These are phyloP conservation scores for Astropecten irregularis DNA, from an alignment of 53 echinoderm and acorn worm species.

Conservation along the genomic window DNA sequence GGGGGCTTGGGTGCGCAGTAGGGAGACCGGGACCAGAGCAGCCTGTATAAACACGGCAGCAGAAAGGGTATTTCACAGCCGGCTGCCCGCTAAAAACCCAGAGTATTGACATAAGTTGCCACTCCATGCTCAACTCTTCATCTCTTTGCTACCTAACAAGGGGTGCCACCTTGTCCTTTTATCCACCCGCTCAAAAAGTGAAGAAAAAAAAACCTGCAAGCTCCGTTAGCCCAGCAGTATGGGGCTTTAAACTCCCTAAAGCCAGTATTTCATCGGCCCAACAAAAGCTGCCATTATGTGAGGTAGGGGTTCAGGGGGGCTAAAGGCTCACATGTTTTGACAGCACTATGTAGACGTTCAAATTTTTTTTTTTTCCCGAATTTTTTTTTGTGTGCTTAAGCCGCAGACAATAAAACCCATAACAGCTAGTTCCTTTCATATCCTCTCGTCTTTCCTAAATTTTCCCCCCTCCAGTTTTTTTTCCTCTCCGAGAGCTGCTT, in stretches of 20 bases:
- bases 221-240: constrained; percentile 42
- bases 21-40: constrained; percentile 32
- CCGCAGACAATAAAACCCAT: constrained; percentile 44
- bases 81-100: constrained; percentile 35
- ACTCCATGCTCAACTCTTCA: constrained; percentile 39
- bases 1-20: constrained; percentile 46
- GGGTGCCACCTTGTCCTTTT: constrained; percentile 45
- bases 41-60: constrained; percentile 45
- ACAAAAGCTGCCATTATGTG: constrained; percentile 46
- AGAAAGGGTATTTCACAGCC: constrained; percentile 56
- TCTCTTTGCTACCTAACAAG: constrained; percentile 33
- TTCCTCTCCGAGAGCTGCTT: background rate
- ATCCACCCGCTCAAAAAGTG: constrained; percentile 26
- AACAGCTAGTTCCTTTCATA: constrained; percentile 7
- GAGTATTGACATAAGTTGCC: constrained; percentile 55
- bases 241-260: constrained; percentile 51
- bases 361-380: no score
- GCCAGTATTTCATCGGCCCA: constrained; percentile 40
- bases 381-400: no score
- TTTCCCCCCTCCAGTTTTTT: background rate
- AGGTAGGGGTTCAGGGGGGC: constrained; percentile 17
- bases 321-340: constrained; percentile 49
- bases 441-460: background rate
- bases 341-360: constrained; percentile 47
- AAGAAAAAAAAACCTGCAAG: constrained; percentile 10